Evolutionary conservation across 2,888 invertebrate species (phyloP).

Genomic region (Stenichneumon culpator): DNA sequence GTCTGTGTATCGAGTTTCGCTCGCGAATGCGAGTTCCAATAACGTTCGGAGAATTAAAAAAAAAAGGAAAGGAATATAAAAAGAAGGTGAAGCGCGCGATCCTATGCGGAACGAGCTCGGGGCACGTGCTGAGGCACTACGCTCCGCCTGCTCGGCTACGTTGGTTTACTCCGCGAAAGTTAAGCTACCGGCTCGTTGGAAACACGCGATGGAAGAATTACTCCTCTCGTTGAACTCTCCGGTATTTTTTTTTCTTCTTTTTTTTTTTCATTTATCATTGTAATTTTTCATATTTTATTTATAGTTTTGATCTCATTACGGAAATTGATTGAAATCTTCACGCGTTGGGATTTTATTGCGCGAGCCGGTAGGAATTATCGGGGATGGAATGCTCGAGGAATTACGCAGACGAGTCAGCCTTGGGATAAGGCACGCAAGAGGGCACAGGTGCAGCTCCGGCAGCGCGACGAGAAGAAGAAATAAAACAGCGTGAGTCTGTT

Average conservation of each 20-base stretch:
- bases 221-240: slow-evolving; percentile 11
- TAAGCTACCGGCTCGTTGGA: slow-evolving; percentile 46
- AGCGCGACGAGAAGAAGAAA: neutral
- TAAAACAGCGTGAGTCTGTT: slow-evolving; percentile 17
- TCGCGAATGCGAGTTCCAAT: slow-evolving; percentile 44
- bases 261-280: neutral
- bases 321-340: slow-evolving; percentile 2
- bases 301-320: neutral
- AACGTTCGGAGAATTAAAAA: slow-evolving; percentile 54
- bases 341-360: slow-evolving; percentile 7
- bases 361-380: neutral
- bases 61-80: slow-evolving; percentile 5
- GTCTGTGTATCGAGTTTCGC: slow-evolving; percentile 58
- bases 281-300: neutral
- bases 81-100: slow-evolving; percentile 10
- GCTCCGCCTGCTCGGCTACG: slow-evolving; percentile 58
- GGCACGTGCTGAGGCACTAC: slow-evolving; percentile 69
- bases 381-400: neutral
- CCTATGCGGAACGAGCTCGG: slow-evolving; percentile 56
- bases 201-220: slow-evolving; percentile 63
- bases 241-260: neutral
- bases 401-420: neutral
- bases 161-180: slow-evolving; percentile 10
- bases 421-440: slow-evolving; percentile 2
- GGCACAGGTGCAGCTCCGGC: slow-evolving; percentile 40